A percentile compares a stretch with the other conserved stretches of the same genome.
Conservation (phyloP, 2,797 vertebrate species). For the Spondyliosoma cantharus region DNA sequence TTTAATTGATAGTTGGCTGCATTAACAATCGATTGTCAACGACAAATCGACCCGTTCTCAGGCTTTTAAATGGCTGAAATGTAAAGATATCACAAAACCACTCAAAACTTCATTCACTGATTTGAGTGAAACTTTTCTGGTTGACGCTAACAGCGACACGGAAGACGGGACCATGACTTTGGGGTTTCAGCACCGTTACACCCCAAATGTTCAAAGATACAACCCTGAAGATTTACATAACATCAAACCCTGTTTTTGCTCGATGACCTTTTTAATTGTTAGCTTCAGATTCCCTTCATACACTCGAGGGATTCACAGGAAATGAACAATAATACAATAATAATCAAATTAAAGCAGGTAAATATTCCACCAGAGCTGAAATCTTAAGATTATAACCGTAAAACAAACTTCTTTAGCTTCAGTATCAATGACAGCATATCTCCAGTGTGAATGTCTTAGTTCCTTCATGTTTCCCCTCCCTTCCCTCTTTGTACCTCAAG, state of each 20-base stretch:
- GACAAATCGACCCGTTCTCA: too few relatives aligned
- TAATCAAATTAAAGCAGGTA: too few relatives aligned
- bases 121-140: too few relatives aligned
- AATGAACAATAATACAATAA: background rate
- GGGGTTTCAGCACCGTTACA: too few relatives aligned
- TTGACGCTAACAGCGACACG: too few relatives aligned
- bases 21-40: too few relatives aligned
- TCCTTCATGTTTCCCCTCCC: background rate
- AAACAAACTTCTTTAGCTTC: background rate
- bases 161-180: too few relatives aligned
- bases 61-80: too few relatives aligned
- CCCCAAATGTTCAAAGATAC: background rate
- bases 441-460: background rate
- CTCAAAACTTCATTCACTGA: too few relatives aligned
- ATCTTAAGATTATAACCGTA: conserved; percentile 17
- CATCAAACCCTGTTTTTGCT: background rate
- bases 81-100: too few relatives aligned
- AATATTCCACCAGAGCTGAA: background rate
- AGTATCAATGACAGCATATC: background rate
- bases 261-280: background rate
- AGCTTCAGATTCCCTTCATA: background rate
- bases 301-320: background rate
- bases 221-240: background rate
- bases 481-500: conserved; percentile 90
- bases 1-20: too few relatives aligned